Conservation (phyloP, 2,113 vertebrate species). For the Castor canadensis region DNA sequence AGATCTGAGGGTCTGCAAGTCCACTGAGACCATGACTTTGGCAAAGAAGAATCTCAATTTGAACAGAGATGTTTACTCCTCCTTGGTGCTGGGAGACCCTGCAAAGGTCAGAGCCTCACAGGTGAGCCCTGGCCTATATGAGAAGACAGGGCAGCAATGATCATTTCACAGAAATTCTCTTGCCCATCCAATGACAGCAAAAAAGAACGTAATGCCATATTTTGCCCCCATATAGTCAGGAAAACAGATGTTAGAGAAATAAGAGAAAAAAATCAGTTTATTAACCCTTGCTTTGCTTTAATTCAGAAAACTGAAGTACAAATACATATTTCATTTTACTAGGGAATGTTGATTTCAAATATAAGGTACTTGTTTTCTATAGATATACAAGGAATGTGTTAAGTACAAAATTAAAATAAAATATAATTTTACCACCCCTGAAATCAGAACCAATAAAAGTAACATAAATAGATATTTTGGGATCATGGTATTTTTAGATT, state of each 20-base stretch:
- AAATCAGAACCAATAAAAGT: neutral
- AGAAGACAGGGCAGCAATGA: too few relatives aligned
- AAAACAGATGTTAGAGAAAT: neutral
- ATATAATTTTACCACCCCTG: neutral
- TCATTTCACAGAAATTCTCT: neutral
- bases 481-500: neutral
- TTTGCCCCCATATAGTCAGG: neutral
- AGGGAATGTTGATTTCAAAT: neutral
- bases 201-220: neutral
- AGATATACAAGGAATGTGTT: neutral
- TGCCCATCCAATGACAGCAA: neutral
- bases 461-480: neutral
- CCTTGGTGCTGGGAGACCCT: neutral
- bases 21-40: accelerated
- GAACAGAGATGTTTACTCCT: neutral
- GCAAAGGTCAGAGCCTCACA: neutral
- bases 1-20: neutral
- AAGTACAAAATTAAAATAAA: neutral
- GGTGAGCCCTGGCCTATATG: accelerated
- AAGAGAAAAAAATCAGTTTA: neutral
- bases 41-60: accelerated
- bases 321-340: neutral
- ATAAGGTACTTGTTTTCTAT: neutral
- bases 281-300: neutral
- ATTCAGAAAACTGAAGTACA: neutral